A percentile compares a stretch with the other conserved stretches of the same genome.
phyloP scores from a whole-genome alignment of 2,797 vertebrate species.

The Chanos chanos region DNA sequence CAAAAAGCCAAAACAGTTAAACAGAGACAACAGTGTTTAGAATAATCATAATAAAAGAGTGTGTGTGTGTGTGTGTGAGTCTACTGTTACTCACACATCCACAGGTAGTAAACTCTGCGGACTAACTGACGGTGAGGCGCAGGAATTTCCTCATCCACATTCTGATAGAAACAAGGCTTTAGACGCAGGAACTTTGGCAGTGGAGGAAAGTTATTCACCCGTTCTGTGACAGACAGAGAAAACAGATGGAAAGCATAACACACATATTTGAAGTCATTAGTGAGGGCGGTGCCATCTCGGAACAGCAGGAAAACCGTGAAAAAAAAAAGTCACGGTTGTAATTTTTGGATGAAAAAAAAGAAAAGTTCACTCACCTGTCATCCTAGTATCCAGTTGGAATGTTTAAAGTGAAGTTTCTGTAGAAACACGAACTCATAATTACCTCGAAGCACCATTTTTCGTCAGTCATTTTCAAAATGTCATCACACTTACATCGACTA shows the following conservation, averaged over 20 bases:
- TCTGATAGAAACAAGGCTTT: conserved; percentile 94
- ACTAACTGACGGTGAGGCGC: conserved; percentile 77
- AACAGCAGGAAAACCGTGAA: neutral
- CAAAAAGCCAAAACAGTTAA: neutral
- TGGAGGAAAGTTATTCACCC: conserved; percentile 89
- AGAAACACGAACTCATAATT: no score
- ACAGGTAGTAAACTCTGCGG: conserved; percentile 84
- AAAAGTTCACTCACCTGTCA: conserved; percentile 58
- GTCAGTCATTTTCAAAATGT: no score
- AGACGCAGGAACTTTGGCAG: conserved; percentile 82
- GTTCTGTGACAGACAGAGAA: conserved; percentile 64
- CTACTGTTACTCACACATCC: conserved; percentile 80
- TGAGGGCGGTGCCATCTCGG: neutral
- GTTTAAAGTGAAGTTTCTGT: conserved; percentile 26
- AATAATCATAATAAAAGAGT: neutral
- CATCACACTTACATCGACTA: no score
- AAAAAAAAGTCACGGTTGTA: neutral
- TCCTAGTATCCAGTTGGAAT: conserved; percentile 44
- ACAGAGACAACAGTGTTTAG: neutral
- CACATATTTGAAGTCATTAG: no score
- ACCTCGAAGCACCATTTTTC: no score
- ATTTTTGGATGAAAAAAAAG: neutral
- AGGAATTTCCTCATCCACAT: conserved; percentile 90
- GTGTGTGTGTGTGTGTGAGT: neutral
- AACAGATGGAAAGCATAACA: neutral